Percentiles rank a stretch among this genome's conserved stretches.
Evolutionary conservation across 2,888 invertebrate species (phyloP).

Genomic region (Dorcus parallelipipedus): DNA sequence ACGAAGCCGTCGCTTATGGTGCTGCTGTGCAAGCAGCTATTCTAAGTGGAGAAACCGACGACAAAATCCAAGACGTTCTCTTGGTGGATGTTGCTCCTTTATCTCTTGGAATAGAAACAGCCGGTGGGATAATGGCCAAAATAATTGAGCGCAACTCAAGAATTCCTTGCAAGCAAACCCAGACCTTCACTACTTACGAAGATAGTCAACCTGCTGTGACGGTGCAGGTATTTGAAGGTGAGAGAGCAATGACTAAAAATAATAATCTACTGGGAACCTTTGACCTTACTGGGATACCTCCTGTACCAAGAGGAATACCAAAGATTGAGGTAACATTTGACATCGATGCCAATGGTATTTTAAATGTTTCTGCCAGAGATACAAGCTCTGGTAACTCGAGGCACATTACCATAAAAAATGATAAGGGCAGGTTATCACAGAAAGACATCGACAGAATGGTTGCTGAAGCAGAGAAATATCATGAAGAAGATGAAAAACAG

Average conservation of each 20-base stretch:
- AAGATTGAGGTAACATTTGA: constrained; percentile 71
- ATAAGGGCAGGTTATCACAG: constrained; percentile 76
- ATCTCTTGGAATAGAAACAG: constrained; percentile 74
- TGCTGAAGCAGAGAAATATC: constrained; percentile 68
- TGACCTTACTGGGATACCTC: constrained; percentile 66
- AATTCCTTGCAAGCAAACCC: constrained; percentile 56
- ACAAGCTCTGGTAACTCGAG: constrained; percentile 61
- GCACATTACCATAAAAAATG: constrained; percentile 78
- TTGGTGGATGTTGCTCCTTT: constrained; percentile 67
- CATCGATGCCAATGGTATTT: constrained; percentile 70
- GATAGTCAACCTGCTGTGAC: constrained; percentile 65
- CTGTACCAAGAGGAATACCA: constrained; percentile 65
- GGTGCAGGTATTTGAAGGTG: constrained; percentile 65
- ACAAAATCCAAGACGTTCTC: constrained; percentile 70
- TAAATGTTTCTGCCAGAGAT: constrained; percentile 58
- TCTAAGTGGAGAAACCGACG: constrained; percentile 53
- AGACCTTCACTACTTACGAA: constrained; percentile 64
- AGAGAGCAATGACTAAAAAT: constrained; percentile 78
- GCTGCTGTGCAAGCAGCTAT: constrained; percentile 45
- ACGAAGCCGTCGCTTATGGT: constrained; percentile 46
- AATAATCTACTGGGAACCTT: constrained; percentile 68
- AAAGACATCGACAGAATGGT: constrained; percentile 80
- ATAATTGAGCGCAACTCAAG: constrained; percentile 57
- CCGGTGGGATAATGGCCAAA: constrained; percentile 73
- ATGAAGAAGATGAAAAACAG: constrained; percentile 69